Conservation (phyloP, 2,113 vertebrate genomes). For the Psammodynastes pulverulentus region DNA sequence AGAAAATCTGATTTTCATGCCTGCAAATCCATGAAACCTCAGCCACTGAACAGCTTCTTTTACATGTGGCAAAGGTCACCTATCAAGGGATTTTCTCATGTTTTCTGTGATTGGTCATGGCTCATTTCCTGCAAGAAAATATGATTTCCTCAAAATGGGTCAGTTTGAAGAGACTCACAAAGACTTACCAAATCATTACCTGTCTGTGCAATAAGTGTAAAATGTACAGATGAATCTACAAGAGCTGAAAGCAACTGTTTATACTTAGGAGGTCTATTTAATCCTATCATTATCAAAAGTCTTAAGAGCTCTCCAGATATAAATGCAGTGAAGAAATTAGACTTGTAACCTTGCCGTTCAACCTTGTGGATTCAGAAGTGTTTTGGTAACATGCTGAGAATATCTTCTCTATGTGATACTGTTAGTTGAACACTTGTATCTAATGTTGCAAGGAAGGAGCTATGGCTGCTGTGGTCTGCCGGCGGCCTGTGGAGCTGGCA, state of each 20-base stretch:
- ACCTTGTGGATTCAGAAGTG: constrained; percentile 58
- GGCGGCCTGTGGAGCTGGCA: too few relatives aligned
- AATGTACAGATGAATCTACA: constrained; percentile 63
- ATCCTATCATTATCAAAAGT: constrained; percentile 68
- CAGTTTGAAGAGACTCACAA: constrained; percentile 67
- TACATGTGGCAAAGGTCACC: constrained; percentile 80
- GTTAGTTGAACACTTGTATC: constrained; percentile 16
- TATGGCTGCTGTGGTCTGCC: too few relatives aligned
- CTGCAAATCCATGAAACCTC: constrained; percentile 81
- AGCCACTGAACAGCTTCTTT: constrained; percentile 77
- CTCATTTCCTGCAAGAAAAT: constrained; percentile 83
- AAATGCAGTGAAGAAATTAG: constrained; percentile 60
- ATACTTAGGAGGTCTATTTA: constrained; percentile 69
- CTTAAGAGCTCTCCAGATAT: constrained; percentile 51
- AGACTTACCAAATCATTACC: constrained; percentile 73
- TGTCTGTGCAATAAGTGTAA: constrained; percentile 68
- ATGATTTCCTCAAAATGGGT: constrained; percentile 74
- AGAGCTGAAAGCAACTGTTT: constrained; percentile 60
- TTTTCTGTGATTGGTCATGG: constrained; percentile 87
- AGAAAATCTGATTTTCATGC: constrained; percentile 88
- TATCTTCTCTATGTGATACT: constrained; percentile 15
- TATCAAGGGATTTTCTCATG: constrained; percentile 81
- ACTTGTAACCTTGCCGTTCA: constrained; percentile 67
- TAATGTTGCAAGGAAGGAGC: not conserved
- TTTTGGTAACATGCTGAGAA: constrained; percentile 50